Base-by-base conservation (phyloP, 23 tunicate genomes). In the Aplidium turbinatum region DNA sequence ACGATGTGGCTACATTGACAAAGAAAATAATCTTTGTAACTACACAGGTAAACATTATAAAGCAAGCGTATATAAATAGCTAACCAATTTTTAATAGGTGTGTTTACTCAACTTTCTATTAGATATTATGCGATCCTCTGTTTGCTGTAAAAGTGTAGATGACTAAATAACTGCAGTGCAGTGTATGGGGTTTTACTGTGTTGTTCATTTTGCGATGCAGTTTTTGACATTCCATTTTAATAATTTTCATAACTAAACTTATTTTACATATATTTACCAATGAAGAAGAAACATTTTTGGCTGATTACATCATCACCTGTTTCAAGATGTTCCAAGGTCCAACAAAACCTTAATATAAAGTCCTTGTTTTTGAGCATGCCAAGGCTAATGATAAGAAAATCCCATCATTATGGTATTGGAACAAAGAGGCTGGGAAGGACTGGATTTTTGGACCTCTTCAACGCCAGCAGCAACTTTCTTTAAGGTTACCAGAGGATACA, bases 401-500 rank as follows among this genome's bases (percentile, higher is more conserved):
- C 56, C 76, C 83, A 22, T 26, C 35, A n/a, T 47, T 4, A 31
- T 78, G 76, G 75, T 9, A 32, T 2, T 28, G 9, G 16, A 78
- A 78, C 27, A 34, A 31, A 9, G 4, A 48, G 27, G 76, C 83
- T 6, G 83, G 83, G 11, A 69, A 78, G 32, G 62, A 78, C 70
- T 78, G 83, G 75, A 33, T 78, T 9, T 31, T 32, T 35, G 75
- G 83, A 29, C 67, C 67, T 34, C 53, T 72, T 16, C 26, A 28
- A 22, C 72, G 76, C 19, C 50, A 72, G 22, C 57, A 22, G 2
- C 1, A 22, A 30, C 38, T 67, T 1, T 22, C 76, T 2, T 32
- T 78, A 28, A 50, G 83, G 22, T 36, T 46, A n/a, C 83, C 83
- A 3, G 63, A 78, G 46, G 56, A 75, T 7, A 78, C 83, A 6